Evolutionary conservation across 2,797 vertebrate species (phyloP).

Genomic region (Morelia viridis): DNA sequence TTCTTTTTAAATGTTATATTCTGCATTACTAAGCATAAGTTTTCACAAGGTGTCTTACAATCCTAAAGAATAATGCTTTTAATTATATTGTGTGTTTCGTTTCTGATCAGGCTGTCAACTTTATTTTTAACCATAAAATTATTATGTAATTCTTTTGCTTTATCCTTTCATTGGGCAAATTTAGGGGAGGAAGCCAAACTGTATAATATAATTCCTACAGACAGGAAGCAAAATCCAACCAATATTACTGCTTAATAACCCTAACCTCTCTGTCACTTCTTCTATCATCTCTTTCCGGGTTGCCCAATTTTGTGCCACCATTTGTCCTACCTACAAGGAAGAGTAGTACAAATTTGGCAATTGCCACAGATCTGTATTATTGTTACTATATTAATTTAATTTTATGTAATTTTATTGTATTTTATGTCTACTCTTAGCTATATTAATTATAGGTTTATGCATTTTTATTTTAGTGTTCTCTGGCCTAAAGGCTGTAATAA

Average conservation of each 20-base stretch:
- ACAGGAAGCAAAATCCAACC: neutral
- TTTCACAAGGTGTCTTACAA: neutral
- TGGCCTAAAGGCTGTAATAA: neutral
- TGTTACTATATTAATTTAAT: neutral
- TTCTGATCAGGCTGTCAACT: neutral
- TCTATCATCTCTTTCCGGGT: neutral
- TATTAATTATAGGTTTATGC: neutral
- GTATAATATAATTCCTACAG: neutral
- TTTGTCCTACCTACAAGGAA: neutral
- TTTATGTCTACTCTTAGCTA: neutral
- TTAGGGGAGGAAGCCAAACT: neutral
- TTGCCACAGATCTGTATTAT: neutral
- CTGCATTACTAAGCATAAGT: neutral
- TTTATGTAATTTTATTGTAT: neutral
- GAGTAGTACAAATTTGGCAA: neutral
- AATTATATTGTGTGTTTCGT: neutral
- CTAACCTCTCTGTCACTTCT: neutral
- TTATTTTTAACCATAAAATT: neutral
- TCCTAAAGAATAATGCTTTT: neutral
- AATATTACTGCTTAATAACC: neutral
- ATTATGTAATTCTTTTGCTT: neutral
- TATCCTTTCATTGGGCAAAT: neutral
- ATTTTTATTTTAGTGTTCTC: neutral
- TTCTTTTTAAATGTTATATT: neutral
- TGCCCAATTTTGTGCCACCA: neutral